phyloP scores from a whole-genome alignment of 2,797 vertebrate genomes.

The Orientallactaga sibirica region DNA sequence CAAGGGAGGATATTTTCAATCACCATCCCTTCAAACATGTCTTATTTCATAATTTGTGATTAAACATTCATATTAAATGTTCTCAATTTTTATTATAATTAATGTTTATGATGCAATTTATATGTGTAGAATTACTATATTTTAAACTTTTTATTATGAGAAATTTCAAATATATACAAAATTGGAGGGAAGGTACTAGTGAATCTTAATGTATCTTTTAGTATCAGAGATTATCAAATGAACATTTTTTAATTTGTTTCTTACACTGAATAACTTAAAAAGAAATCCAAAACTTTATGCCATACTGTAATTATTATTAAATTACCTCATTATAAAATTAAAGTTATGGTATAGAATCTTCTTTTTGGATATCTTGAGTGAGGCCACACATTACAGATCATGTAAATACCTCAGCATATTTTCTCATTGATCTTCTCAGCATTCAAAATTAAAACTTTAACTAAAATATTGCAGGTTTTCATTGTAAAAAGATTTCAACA shows the following conservation, averaged over 20 bases:
- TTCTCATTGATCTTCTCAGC: neutral
- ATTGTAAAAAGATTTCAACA: neutral
- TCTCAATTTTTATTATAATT: neutral
- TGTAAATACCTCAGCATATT: neutral
- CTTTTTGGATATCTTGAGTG: neutral
- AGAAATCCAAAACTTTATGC: too few species aligned
- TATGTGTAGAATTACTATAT: neutral
- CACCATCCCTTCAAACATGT: neutral
- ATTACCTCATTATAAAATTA: neutral
- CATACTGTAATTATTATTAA: too few species aligned
- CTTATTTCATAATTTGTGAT: slow-evolving; percentile 19
- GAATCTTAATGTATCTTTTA: neutral
- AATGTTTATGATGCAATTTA: neutral
- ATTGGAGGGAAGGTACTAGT: neutral
- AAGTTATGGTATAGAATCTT: neutral
- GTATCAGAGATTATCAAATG: too few species aligned
- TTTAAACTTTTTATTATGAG: neutral
- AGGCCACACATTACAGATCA: neutral
- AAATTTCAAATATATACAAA: neutral
- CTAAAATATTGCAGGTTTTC: neutral
- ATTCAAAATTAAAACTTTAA: neutral
- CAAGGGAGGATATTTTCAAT: neutral
- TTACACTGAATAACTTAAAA: too few species aligned
- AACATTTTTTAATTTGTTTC: too few species aligned
- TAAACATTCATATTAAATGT: neutral